A percentile compares a stretch with the other conserved stretches of the same genome.
Conservation (phyloP, 2,797 vertebrate genomes). For the Danio aesculapii region DNA sequence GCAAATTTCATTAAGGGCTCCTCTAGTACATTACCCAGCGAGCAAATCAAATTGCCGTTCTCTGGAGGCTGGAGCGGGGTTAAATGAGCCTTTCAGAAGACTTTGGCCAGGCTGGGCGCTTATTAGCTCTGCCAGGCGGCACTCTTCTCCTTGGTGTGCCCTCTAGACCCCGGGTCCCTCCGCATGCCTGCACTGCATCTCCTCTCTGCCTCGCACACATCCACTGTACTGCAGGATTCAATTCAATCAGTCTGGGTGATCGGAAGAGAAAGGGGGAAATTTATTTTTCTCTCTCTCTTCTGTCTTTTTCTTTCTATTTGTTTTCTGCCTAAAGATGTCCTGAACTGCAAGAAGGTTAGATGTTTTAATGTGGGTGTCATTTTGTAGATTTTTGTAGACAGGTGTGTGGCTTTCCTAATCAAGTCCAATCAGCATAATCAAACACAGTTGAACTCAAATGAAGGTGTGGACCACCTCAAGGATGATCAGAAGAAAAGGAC, state of each 20-base stretch:
- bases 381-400: background rate
- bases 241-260: conserved; percentile 25
- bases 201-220: conserved; percentile 25
- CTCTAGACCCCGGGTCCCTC: conserved; percentile 64
- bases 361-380: conserved; percentile 8
- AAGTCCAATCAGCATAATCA: no score
- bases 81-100: conserved; percentile 77
- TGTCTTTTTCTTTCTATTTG: background rate
- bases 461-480: no score
- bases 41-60: conserved; percentile 77
- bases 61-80: conserved; percentile 69
- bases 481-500: no score
- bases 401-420: no score
- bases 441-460: no score
- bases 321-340: background rate
- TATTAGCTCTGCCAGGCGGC: conserved; percentile 72
- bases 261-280: background rate
- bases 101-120: conserved; percentile 68
- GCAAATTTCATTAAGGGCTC: conserved; percentile 72
- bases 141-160: conserved; percentile 72
- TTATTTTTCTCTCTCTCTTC: background rate
- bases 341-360: background rate
- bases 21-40: conserved; percentile 75
- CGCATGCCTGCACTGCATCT: conserved; percentile 30
- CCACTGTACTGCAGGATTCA: background rate